A percentile compares a stretch with the other conserved stretches of the same genome.
phyloP scores from a whole-genome alignment of 2,797 vertebrate species.

The Streptopelia turtur region DNA sequence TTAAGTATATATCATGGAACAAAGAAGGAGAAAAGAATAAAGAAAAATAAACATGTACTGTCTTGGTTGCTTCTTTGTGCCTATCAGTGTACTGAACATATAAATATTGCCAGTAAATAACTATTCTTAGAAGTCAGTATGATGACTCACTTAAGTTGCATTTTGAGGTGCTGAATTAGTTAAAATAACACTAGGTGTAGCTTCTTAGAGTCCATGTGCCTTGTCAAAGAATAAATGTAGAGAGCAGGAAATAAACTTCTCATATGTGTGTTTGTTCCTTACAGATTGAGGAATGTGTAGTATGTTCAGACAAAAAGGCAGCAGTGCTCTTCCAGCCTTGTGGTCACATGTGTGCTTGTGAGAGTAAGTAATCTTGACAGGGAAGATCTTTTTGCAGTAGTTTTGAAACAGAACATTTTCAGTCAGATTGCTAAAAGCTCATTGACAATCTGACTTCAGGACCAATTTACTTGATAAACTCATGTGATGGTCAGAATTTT shows the following conservation, averaged over 20 bases:
- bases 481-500: background rate
- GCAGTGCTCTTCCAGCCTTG: conserved; percentile 98
- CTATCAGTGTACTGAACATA: background rate
- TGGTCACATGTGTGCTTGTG: conserved; percentile 99
- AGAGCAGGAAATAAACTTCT: background rate
- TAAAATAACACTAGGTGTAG: background rate
- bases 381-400: background rate
- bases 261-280: background rate
- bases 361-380: conserved; percentile 87
- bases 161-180: background rate
- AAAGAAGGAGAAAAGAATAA: background rate
- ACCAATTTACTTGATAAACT: background rate
- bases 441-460: background rate
- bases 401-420: background rate
- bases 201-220: background rate
- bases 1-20: background rate
- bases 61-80: background rate
- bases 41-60: background rate
- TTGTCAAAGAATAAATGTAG: background rate
- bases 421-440: background rate
- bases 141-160: background rate
- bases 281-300: conserved; percentile 99
- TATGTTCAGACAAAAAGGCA: conserved; percentile 99
- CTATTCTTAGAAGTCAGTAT: background rate
- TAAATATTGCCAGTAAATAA: background rate